Evolutionary conservation across 2,113 vertebrate species (phyloP).

Genomic region (Leiothrix lutea): DNA sequence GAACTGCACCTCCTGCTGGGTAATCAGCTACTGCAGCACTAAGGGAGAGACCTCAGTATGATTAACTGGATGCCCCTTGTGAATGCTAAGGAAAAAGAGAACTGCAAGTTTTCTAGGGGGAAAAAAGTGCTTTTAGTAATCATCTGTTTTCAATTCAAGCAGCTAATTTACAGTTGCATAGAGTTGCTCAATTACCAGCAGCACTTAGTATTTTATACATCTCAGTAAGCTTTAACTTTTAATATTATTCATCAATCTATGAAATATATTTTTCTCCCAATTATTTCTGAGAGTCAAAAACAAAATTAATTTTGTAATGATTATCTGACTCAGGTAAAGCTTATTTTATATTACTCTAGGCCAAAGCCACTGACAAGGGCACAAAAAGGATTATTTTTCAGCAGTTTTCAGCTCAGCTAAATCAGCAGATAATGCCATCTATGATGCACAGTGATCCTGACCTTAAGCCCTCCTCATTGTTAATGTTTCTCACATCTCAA

Average conservation of each 20-base stretch:
- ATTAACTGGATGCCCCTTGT: slow-evolving; percentile 55
- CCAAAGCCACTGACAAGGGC: slow-evolving; percentile 84
- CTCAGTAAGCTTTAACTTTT: slow-evolving; percentile 74
- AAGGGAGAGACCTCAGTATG: slow-evolving; percentile 53
- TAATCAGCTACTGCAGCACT: slow-evolving; percentile 68
- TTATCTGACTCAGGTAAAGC: slow-evolving; percentile 89
- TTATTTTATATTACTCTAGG: slow-evolving; percentile 84
- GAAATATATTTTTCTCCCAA: slow-evolving; percentile 77
- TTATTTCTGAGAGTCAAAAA: slow-evolving; percentile 79
- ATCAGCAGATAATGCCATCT: slow-evolving; percentile 81
- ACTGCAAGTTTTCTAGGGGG: background rate
- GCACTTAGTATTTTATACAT: slow-evolving; percentile 73
- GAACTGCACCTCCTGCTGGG: slow-evolving; percentile 73
- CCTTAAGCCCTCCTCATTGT: slow-evolving; percentile 66
- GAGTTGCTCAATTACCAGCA: slow-evolving; percentile 76
- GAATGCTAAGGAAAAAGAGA: slow-evolving; percentile 62
- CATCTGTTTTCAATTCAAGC: slow-evolving; percentile 75
- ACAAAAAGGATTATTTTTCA: slow-evolving; percentile 83
- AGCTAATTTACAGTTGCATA: slow-evolving; percentile 60
- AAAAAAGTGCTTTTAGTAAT: slow-evolving; percentile 61
- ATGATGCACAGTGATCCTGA: slow-evolving; percentile 75
- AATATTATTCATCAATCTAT: slow-evolving; percentile 80
- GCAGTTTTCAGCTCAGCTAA: slow-evolving; percentile 76
- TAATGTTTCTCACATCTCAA: slow-evolving; percentile 68
- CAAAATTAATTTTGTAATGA: slow-evolving; percentile 92